phyloP scores from a whole-genome alignment of 2,797 vertebrate genomes.

The Aeoliscus strigatus region DNA sequence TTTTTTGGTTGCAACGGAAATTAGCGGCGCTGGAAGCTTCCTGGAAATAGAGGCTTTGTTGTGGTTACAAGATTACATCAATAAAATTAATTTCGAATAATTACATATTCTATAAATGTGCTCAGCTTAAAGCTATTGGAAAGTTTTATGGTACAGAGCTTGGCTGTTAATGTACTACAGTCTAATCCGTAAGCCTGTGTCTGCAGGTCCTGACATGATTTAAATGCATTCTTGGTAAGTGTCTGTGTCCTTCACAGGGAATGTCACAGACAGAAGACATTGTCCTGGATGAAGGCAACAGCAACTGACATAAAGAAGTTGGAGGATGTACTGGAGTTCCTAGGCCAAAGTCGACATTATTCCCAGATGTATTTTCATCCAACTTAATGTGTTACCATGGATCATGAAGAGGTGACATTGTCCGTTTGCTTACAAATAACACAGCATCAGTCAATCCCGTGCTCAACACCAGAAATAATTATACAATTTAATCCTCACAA shows the following conservation, averaged over 20 bases:
- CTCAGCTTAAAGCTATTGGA: no score
- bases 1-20: neutral
- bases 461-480: constrained; percentile 1
- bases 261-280: constrained; percentile 2
- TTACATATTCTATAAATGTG: no score
- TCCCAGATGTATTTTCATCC: constrained; percentile 34
- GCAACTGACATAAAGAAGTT: constrained; percentile 17
- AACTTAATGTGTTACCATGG: constrained; percentile 52
- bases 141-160: no score
- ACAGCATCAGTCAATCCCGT: no score
- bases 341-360: constrained; percentile 21
- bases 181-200: constrained; percentile 10
- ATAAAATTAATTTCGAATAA: no score
- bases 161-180: neutral
- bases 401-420: constrained; percentile 59
- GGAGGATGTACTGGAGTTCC: constrained; percentile 15
- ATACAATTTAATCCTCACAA: neutral
- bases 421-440: neutral
- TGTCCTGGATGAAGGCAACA: constrained; percentile 24
- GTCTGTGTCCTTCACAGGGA: constrained; percentile 35
- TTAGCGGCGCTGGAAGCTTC: no score
- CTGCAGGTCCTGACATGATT: constrained; percentile 22
- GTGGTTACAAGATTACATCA: no score
- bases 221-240: constrained; percentile 20
- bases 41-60: no score